Evolutionary conservation across 2,888 invertebrate species (phyloP), one percentile per base, ranked within the genome.

Genomic region (Caradrina clavipalpis): DNA sequence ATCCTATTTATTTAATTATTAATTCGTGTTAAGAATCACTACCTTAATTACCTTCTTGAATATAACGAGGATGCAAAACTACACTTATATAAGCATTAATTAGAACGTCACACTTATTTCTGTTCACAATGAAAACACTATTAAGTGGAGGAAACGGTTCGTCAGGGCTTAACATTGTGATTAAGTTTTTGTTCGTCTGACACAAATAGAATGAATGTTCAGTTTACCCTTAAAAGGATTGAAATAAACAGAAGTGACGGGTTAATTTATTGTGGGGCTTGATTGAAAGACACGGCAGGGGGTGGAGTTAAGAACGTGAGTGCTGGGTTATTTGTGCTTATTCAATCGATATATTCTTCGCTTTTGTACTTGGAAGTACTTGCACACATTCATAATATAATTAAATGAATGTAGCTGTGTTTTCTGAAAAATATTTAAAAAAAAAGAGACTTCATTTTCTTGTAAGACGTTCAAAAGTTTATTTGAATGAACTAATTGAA

Each of bases 91-190:
- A 26, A 54, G 31, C 19, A 17, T 61, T 65, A 75, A 79, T 75
- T 79, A 22, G 49, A 71, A 63, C 26, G 67, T 59, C 57, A 74
- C 57, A 68, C 49, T 75, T 65, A 64, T 78, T 78, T 71, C 60
- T 60, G 72, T 55, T 49, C 63, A 62, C 72, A 79, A 69, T 64
- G 51, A 75, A 67, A 62, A 67, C 26, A 63, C 57, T 67, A 64
- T 72, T 47, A 54, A 60, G 65, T 51, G 10, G 55, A 22, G 55
- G 55, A 70, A 70, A 55, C 22, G 53, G 39, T 31, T 50, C 26
- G 58, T 54, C 19, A 45, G 51, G 50, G 49, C 22, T 68, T 57
- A 54, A 55, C 31, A 21, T 55, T 59, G 73, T 50, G 65, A 77
- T 77, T 65, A 62, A 66, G 53, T 78, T 73, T 77, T 73, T 69